phyloP scores from a whole-genome alignment of 2,888 invertebrate species.

The Lepidochitona cinerea region DNA sequence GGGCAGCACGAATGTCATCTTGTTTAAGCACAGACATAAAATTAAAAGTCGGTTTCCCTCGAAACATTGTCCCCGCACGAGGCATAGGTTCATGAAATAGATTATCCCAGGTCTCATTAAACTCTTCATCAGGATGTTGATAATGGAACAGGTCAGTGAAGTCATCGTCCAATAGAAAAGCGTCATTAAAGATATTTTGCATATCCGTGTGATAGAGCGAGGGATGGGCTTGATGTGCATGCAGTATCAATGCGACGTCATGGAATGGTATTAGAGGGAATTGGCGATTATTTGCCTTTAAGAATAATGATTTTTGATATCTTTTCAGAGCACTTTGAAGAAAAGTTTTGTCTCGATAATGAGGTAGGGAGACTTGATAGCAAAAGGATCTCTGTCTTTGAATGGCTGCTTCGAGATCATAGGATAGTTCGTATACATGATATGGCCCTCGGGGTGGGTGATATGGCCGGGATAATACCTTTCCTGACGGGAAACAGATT shows the following conservation, averaged over 20 bases:
- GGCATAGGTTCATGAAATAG: constrained; percentile 65
- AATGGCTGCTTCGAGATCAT: constrained; percentile 66
- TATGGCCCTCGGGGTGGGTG: neutral
- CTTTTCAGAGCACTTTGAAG: constrained; percentile 62
- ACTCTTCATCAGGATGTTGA: constrained; percentile 66
- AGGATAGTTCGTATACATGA: constrained; percentile 50
- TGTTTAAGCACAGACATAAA: neutral
- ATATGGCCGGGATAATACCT: neutral
- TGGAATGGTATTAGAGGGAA: constrained; percentile 71
- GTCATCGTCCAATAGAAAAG: constrained; percentile 71
- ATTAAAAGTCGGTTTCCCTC: constrained; percentile 42
- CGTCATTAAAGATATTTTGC: constrained; percentile 33
- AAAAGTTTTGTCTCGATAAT: constrained; percentile 67
- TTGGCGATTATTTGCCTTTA: constrained; percentile 67
- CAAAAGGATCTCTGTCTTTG: constrained; percentile 69
- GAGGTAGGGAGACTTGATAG: constrained; percentile 71
- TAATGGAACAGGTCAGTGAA: constrained; percentile 65
- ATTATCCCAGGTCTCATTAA: constrained; percentile 67
- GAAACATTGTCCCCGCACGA: constrained; percentile 68
- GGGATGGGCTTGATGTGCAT: constrained; percentile 69
- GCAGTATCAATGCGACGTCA: constrained; percentile 71
- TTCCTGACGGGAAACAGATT: constrained; percentile 13
- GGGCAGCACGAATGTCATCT: constrained; percentile 4
- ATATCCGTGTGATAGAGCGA: constrained; percentile 41
- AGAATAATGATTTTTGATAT: constrained; percentile 65